These are phyloP conservation scores for Oncorhynchus tshawytscha DNA, from an alignment of 2,113 vertebrate genomes.

Conservation along the genomic window DNA sequence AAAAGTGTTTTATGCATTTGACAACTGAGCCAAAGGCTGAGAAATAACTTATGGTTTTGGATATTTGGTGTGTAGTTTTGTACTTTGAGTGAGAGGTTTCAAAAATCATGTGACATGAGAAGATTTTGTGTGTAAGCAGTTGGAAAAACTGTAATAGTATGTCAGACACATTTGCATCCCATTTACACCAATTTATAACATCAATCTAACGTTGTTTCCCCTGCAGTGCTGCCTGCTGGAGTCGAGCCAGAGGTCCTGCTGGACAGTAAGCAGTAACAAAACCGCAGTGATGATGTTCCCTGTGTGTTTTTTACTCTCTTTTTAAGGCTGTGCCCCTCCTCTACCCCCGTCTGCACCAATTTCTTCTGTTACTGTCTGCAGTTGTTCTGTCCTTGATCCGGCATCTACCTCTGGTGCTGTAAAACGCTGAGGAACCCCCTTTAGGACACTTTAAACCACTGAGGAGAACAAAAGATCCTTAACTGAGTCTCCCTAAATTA, in stretches of 20 bases:
- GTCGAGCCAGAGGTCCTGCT: neutral
- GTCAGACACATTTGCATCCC: slow-evolving; percentile 54
- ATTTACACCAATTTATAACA: slow-evolving; percentile 49
- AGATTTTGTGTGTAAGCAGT: too few relatives aligned
- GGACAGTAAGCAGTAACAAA: neutral
- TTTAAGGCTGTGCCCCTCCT: neutral
- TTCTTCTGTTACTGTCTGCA: neutral
- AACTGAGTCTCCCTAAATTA: slow-evolving; percentile 31
- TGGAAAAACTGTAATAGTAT: slow-evolving; percentile 35
- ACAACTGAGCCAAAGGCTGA: too few relatives aligned
- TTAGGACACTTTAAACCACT: slow-evolving; percentile 30
- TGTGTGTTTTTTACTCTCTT: neutral
- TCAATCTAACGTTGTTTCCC: slow-evolving; percentile 47
- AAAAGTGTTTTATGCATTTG: too few relatives aligned
- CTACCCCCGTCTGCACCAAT: slow-evolving; percentile 2
- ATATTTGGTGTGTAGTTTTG: too few relatives aligned
- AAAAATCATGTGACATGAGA: too few relatives aligned
- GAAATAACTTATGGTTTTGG: too few relatives aligned
- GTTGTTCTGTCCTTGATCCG: slow-evolving; percentile 3
- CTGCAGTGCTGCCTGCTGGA: slow-evolving; percentile 10
- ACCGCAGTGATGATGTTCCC: neutral
- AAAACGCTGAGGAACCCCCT: slow-evolving; percentile 26
- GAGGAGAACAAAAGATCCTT: slow-evolving; percentile 28
- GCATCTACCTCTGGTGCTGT: neutral
- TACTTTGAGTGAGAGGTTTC: too few relatives aligned